Percentiles rank a stretch among this genome's conserved stretches.
These are phyloP conservation scores for Chloropsis cyanopogon DNA, from an alignment of 2,113 vertebrate genomes.

Conservation along the genomic window DNA sequence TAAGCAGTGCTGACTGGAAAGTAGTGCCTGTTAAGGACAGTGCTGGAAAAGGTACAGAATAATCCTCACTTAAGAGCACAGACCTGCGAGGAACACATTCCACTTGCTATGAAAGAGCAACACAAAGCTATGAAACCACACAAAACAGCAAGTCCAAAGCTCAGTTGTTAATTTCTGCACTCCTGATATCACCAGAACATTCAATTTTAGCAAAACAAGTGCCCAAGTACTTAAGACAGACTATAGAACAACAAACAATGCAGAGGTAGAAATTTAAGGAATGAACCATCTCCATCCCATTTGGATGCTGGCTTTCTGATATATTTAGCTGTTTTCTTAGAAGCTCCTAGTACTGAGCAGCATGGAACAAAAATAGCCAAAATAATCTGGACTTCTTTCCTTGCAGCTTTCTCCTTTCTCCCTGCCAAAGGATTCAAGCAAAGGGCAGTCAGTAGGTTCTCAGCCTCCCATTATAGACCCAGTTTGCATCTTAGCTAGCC, in stretches of 20 bases:
- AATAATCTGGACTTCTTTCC: neutral
- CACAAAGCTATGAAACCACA: neutral
- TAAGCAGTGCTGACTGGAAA: neutral
- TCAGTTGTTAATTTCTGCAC: neutral
- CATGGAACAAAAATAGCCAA: neutral
- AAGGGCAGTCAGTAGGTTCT: neutral
- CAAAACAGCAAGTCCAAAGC: neutral
- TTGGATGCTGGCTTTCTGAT: neutral
- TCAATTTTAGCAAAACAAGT: neutral
- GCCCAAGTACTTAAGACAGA: neutral
- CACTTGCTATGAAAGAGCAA: neutral
- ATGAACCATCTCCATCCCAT: neutral
- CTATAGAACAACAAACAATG: neutral
- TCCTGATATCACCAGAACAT: neutral
- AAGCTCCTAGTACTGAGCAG: neutral
- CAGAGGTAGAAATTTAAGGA: neutral
- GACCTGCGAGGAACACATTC: neutral
- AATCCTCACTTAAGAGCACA: neutral
- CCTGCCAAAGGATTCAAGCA: neutral
- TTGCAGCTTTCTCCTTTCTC: neutral
- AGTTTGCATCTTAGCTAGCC: neutral
- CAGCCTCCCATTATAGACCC: neutral
- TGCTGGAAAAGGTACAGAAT: neutral
- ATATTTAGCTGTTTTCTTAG: conserved; percentile 14
- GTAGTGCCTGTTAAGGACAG: neutral